Conservation (phyloP, 2,113 vertebrate species). For the Tyto alba region DNA sequence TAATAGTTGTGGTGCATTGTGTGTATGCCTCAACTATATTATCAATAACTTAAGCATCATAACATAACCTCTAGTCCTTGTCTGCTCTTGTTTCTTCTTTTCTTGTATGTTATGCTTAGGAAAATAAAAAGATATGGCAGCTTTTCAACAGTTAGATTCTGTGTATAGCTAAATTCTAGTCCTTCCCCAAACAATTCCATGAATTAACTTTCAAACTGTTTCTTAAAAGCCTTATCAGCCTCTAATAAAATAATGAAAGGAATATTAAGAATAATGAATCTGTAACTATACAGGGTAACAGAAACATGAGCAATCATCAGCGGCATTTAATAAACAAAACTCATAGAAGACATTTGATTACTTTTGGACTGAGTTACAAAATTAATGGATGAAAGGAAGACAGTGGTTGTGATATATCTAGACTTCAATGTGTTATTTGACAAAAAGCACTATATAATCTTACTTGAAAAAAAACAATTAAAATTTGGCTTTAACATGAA, state of each 20-base stretch:
- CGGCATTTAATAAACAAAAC: constrained; percentile 47
- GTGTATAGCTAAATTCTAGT: background rate
- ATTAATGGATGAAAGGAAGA: constrained; percentile 39
- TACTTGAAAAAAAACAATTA: constrained; percentile 58
- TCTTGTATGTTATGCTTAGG: background rate
- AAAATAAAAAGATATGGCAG: background rate
- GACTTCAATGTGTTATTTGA: constrained; percentile 46
- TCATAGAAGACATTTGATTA: constrained; percentile 51
- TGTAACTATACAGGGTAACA: background rate
- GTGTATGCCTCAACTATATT: background rate
- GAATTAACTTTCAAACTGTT: constrained; percentile 6
- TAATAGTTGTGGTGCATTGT: background rate
- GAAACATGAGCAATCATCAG: constrained; percentile 11
- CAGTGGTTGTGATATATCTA: constrained; percentile 38
- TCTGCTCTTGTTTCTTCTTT: background rate
- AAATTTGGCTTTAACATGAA: constrained; percentile 30
- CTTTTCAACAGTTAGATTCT: background rate
- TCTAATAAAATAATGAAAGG: constrained; percentile 53
- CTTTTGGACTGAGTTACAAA: constrained; percentile 48
- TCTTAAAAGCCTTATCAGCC: constrained; percentile 7
- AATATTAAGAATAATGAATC: constrained; percentile 26
- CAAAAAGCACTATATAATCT: constrained; percentile 44
- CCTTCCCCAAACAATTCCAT: background rate
- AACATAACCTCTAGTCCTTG: background rate
- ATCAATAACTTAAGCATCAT: background rate